Evolutionary conservation across 2,113 vertebrate genomes (phyloP), one percentile per base, ranked within the genome.

Genomic region (Podarcis raffonei): DNA sequence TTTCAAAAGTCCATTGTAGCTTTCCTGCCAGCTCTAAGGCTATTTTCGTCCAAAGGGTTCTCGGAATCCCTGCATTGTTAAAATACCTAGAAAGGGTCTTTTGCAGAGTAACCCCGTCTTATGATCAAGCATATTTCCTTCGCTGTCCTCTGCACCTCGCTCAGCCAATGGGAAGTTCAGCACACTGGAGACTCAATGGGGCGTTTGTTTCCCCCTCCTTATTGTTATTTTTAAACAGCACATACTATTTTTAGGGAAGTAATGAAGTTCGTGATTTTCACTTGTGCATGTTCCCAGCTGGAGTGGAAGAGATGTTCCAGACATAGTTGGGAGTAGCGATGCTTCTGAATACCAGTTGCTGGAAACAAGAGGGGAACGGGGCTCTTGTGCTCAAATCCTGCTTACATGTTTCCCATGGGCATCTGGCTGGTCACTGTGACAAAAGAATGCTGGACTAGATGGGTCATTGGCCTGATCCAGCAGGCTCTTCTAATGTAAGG

Each of bases 51-150:
- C 93, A 91, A 91, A 77, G 53, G 85, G 79, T 93, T 94, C 91
- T 65, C 88, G 92, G 94, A 94, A 94, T 95, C 88, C 90, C 91
- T 93, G 84, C 89, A 91, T 91, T 92, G 92, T 90, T 94, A 91
- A 95, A 94, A 90, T 93, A 94, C 89, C 85, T 94, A 89, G 90
- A 95, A 89, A 88, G 83, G 91, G 93, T 92, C 92, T 94, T 92
- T 92, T 94, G 91, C 93, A 92, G 91, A 92, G 89, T 91, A 62
- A 62, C 91, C 93, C 94, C 94, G 94, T 96, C 93, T 74, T 92
- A 92, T 94, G 95, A 90, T 95, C 95, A 94, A 62, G 66, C 9
- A 1, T 27, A 22, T 13, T 32, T 7, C 9, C 35, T 53, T 25
- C 32, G 18, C 8, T 30, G 22, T 57, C 78, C 12, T 2, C 23